Evolutionary conservation across 2,888 invertebrate species (phyloP).

Genomic region (Synergus umbraculus): DNA sequence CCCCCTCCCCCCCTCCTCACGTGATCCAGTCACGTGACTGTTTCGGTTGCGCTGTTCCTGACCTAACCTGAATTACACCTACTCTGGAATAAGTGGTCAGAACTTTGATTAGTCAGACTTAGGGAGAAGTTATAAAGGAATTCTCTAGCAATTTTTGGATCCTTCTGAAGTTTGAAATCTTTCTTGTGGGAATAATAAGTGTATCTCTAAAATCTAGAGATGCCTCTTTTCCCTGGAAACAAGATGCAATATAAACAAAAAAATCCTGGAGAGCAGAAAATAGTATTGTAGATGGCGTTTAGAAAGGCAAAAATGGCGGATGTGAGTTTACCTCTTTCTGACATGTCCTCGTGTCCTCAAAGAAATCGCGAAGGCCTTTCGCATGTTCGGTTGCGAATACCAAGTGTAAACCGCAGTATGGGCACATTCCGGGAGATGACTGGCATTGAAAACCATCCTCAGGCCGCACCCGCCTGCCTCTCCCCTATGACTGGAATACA

Average conservation of each 20-base stretch:
- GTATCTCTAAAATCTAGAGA: too few relatives aligned
- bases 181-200: too few relatives aligned
- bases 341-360: slow-evolving; percentile 64
- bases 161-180: too few relatives aligned
- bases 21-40: slow-evolving; percentile 49
- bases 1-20: slow-evolving; percentile 27
- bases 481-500: slow-evolving; percentile 59
- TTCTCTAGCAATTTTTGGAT: too few relatives aligned
- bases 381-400: slow-evolving; percentile 69
- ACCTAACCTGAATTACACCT: not conserved
- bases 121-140: not conserved
- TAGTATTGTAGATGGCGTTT: slow-evolving; percentile 48
- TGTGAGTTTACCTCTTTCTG: slow-evolving; percentile 21
- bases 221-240: too few relatives aligned
- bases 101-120: not conserved
- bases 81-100: too few relatives aligned
- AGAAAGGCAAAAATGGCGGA: slow-evolving; percentile 47
- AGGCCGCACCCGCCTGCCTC: slow-evolving; percentile 48
- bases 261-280: not conserved
- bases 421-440: slow-evolving; percentile 75
- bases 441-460: slow-evolving; percentile 74
- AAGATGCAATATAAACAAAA: too few relatives aligned
- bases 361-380: slow-evolving; percentile 69
- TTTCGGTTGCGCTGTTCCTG: not conserved
- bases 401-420: slow-evolving; percentile 69